These are phyloP conservation scores for Trachops cirrhosus DNA, from an alignment of 2,797 vertebrate genomes.

Conservation along the genomic window DNA sequence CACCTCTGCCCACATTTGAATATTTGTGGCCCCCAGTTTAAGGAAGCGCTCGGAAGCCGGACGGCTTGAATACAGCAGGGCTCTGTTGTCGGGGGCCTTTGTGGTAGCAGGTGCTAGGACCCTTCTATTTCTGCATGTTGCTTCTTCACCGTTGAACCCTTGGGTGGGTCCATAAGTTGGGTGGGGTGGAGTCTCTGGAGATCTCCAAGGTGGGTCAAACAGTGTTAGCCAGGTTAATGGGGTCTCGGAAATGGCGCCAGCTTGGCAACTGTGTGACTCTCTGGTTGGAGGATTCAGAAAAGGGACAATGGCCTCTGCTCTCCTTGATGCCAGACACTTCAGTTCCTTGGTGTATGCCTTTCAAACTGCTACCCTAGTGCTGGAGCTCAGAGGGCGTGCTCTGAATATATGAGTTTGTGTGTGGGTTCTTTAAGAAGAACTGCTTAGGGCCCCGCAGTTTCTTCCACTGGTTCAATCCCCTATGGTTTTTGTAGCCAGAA, in stretches of 20 bases:
- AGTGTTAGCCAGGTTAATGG: neutral
- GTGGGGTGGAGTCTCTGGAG: too few relatives aligned
- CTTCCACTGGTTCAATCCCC: neutral
- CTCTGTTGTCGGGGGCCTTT: neutral
- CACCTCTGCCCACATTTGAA: accelerated
- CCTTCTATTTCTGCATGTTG: neutral
- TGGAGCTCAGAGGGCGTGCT: neutral
- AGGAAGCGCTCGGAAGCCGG: neutral
- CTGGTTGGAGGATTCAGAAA: neutral
- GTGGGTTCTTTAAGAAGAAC: neutral
- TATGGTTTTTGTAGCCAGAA: neutral
- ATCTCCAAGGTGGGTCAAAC: too few relatives aligned
- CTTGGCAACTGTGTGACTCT: neutral
- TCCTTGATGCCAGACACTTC: neutral
- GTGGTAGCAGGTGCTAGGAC: neutral
- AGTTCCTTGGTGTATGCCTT: neutral
- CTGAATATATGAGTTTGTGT: neutral
- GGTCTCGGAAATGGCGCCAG: too few relatives aligned
- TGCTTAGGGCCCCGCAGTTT: neutral
- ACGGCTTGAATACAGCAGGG: neutral
- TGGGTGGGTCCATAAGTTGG: neutral
- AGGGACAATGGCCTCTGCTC: neutral
- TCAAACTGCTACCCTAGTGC: neutral
- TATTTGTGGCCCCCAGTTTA: too few relatives aligned
- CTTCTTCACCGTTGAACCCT: neutral